A percentile compares a stretch with the other conserved stretches of the same genome.
These are phyloP conservation scores for Oncorhynchus gorbuscha DNA, from an alignment of 2,113 vertebrate genomes.

Conservation along the genomic window DNA sequence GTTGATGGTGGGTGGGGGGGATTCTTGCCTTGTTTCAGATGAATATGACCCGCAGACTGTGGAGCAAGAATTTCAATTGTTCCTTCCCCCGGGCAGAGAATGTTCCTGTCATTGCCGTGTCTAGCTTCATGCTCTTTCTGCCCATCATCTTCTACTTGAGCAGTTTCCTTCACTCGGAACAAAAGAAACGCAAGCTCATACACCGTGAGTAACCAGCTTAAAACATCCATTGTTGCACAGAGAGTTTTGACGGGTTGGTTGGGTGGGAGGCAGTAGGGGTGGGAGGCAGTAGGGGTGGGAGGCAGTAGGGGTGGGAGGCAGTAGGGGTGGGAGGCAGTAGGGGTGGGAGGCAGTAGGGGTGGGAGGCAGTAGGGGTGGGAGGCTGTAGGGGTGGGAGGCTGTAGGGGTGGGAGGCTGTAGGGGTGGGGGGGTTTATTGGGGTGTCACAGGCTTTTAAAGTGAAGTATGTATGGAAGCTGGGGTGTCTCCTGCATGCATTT, in stretches of 20 bases:
- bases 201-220: slow-evolving; percentile 85
- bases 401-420: not conserved
- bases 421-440: not conserved
- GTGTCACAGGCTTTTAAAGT: slow-evolving; percentile 14
- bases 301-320: not conserved
- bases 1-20: slow-evolving; percentile 30
- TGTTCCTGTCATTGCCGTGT: slow-evolving; percentile 90
- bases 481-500: slow-evolving; percentile 21
- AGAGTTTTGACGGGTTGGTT: slow-evolving; percentile 38
- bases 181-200: slow-evolving; percentile 98
- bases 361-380: slow-evolving; percentile 10
- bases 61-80: slow-evolving; percentile 92
- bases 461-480: slow-evolving; percentile 22
- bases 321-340: slow-evolving; percentile 11
- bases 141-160: slow-evolving; percentile 98
- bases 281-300: not conserved
- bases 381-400: slow-evolving; percentile 10
- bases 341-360: not conserved
- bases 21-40: slow-evolving; percentile 74
- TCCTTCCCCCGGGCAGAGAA: slow-evolving; percentile 84
- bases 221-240: slow-evolving; percentile 61
- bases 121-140: slow-evolving; percentile 94
- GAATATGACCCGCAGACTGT: slow-evolving; percentile 90
- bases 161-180: slow-evolving; percentile 96
- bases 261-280: slow-evolving; percentile 10